Evolutionary conservation across 30 jellyfish, hydroid and myxozoan species (phyloP), one percentile per base, ranked within the genome.

Genomic region (Morbakka virulenta): DNA sequence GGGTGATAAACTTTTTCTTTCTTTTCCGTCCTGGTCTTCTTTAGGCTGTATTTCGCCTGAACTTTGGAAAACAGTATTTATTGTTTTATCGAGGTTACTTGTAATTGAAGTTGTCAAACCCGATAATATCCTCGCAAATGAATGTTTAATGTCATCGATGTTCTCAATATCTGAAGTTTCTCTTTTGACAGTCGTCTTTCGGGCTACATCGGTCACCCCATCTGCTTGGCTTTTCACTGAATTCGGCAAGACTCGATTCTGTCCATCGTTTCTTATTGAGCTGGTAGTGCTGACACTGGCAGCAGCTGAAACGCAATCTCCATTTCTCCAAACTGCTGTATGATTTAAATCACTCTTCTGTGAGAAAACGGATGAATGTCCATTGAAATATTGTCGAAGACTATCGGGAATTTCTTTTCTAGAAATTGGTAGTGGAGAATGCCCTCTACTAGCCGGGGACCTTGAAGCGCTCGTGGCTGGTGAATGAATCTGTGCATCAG

Each of bases 101-200:
- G 95, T 69, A 41, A 85, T 72, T 1, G 95, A 66, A 0, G 89
- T 80, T 1, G 87, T 85, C 2, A 75, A 67, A 3, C 89, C 95
- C 32, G 75, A 87, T 64, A 85, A 79, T 24, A 85, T 41, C 11
- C 76, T 85, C 14, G 95, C 95, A 63, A 85, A 85, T 32, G 95
- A 75, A 3, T 78, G 64, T 62, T 85, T 76, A 51, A 85, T 77
- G 69, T 85, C 95, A 12, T 85, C 90, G 66, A 85, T 67, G 48
- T 72, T 78, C 2, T 72, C 28, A 9, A 67, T 77, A 23, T 76
- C 78, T n/a, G n/a, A n/a, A n/a, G n/a, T n/a, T n/a, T 41, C 57
- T 41, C 17, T 41, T 9, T 17, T 41, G 57, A 41, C 57, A 17
- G 57, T 41, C 57, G 17, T 9, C 17, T 41, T 41, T 9, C 57